Evolutionary conservation across 1,140 invertebrate genomes (phyloP).

Genomic region (Leptonema lineaticorne): DNA sequence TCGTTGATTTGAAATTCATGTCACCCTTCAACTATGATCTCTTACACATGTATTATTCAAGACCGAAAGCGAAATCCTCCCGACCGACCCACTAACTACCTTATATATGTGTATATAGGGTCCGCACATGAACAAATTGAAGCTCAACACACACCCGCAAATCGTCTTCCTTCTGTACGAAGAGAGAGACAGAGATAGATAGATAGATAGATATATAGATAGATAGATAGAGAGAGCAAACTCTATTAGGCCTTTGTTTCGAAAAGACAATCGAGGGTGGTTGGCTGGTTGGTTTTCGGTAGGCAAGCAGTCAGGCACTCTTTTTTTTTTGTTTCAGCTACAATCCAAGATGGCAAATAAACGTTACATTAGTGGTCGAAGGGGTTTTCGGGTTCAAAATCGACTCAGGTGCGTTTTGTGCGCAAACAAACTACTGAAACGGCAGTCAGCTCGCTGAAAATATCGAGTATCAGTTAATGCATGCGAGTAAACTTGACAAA

Average conservation of each 20-base stretch:
- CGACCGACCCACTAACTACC: no score
- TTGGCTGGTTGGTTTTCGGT: no score
- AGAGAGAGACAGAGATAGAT: no score
- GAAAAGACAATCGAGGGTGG: no score
- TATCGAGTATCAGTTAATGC: conserved; percentile 36
- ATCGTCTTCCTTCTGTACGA: no score
- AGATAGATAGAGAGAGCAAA: no score
- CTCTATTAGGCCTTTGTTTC: conserved; percentile 14
- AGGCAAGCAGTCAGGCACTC: background rate
- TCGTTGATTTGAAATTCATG: conserved; percentile 27
- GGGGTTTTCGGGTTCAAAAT: background rate
- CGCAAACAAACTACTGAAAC: conserved; percentile 21
- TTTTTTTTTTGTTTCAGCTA: background rate
- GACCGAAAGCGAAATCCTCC: no score
- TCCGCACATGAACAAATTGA: conserved; percentile 24
- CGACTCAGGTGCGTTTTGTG: background rate
- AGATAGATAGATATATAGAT: no score
- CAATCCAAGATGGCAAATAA: background rate
- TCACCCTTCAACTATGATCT: conserved; percentile 27
- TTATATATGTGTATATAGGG: no score
- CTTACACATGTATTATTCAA: conserved; percentile 28
- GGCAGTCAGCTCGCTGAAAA: conserved; percentile 14
- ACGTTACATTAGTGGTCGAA: background rate
- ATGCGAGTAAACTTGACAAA: conserved; percentile 16
- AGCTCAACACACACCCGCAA: conserved; percentile 16